Base-by-base conservation (phyloP, 1,140 invertebrate species). In the Geopemphigus sp. region DNA sequence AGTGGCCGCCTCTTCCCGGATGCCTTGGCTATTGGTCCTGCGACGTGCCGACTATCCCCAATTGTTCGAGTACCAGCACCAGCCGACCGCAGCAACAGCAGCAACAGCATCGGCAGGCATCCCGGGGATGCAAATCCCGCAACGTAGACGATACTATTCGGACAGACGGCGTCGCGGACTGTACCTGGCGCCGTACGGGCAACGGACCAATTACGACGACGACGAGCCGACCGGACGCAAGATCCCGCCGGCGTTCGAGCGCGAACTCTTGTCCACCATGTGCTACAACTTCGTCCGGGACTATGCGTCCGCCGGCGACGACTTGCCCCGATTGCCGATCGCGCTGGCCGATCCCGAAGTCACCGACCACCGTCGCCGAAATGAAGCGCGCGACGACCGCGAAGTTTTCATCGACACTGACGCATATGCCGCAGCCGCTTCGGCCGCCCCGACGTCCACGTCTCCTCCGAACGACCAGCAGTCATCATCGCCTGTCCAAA, bases 1-100 rank as follows among this genome's bases (percentile, higher is more conserved):
- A n/a, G 15, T 17, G 26, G 81, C 57, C 17, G 61, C 63, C 0
- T 81, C 81, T 0, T 47, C 70, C 11, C 50, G 59, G 14, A 73
- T 81, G 45, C 81, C 81, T 1, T 76, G 81, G 72, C 45, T 81
- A 5, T 10, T 81, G 53, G 81, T 81, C 11, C 29, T 81, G 59
- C 72, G 45, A 15, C 70, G 70, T 26, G 53, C 47, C 10, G 56
- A 68, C 22, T 74, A 81, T 26, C 74, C 57, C 29, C 39, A 61
- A 11, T 22, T 78, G 12, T 61, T 61, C 39, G 74, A 78, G 29
- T n/a, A 19, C 15, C 72, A 59, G 32, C 22, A 39, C 32, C 63
- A 45, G 32, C 39, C 64, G n/a, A 5, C 14, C 17, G 11, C 53
- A 22, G 17, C 72, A 29, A 17, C 50, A 26, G 22, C 24, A 0